These are phyloP conservation scores for Drosophila nigromelanica DNA, from an alignment of 1,140 invertebrate species.

Conservation along the genomic window DNA sequence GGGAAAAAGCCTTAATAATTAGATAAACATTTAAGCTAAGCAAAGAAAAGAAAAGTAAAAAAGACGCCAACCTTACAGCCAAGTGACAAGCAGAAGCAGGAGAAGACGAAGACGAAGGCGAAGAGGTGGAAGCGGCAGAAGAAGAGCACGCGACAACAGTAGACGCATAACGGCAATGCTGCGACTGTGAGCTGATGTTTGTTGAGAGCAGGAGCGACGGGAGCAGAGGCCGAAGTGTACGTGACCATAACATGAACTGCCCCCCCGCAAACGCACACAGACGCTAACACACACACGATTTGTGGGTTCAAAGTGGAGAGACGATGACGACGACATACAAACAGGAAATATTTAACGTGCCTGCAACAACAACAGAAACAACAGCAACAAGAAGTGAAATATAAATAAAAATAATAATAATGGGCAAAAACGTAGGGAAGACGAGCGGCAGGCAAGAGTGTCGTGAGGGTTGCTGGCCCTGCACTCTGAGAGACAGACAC, in stretches of 20 bases:
- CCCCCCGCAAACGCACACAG: conserved; percentile 26
- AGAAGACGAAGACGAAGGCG: neutral
- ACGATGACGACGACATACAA: conserved; percentile 60
- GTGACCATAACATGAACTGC: conserved; percentile 79
- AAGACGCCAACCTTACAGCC: conserved; percentile 42
- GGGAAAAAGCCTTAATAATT: conserved; percentile 73
- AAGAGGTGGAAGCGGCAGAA: conserved; percentile 3
- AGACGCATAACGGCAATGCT: conserved; percentile 48
- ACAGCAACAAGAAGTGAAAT: conserved; percentile 59
- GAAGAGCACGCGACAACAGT: conserved; percentile 38
- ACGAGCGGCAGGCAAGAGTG: conserved; percentile 20
- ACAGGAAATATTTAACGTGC: conserved; percentile 82
- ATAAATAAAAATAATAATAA: conserved; percentile 81
- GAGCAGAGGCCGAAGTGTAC: conserved; percentile 41
- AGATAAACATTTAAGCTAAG: conserved; percentile 75
- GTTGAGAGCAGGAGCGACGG: conserved; percentile 23
- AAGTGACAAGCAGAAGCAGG: conserved; percentile 32
- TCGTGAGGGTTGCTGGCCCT: conserved; percentile 38
- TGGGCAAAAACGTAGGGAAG: conserved; percentile 70
- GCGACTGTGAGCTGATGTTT: conserved; percentile 17
- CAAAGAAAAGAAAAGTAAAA: conserved; percentile 49
- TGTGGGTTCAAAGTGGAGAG: conserved; percentile 65
- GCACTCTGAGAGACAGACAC: conserved; percentile 13
- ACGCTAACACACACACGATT: conserved; percentile 46
- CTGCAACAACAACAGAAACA: conserved; percentile 70